A percentile compares a stretch with the other conserved stretches of the same genome.
Evolutionary conservation across 2,113 vertebrate species (phyloP).

Genomic region (Raja brachyura): DNA sequence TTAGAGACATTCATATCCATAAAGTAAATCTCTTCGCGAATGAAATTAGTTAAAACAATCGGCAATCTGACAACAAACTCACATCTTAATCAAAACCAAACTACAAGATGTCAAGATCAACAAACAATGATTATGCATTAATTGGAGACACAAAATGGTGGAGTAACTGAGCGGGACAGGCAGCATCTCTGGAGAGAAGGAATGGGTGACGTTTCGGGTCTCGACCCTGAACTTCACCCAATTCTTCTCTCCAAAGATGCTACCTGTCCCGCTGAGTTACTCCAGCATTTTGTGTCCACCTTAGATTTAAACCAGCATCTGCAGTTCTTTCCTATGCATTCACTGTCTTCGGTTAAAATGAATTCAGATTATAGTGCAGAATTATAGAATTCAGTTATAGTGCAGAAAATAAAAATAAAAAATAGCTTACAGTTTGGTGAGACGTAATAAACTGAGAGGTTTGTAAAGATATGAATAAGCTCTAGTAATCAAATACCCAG

Average conservation of each 20-base stretch:
- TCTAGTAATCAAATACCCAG: not conserved
- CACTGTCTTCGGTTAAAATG: not conserved
- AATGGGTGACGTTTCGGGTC: too few relatives aligned
- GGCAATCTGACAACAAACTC: too few relatives aligned
- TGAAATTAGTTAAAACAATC: not conserved
- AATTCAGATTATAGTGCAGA: not conserved
- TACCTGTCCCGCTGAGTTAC: too few relatives aligned
- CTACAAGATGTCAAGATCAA: not conserved
- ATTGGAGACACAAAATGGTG: too few relatives aligned
- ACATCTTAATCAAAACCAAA: not conserved
- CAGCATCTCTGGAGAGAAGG: too few relatives aligned
- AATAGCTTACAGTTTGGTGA: not conserved
- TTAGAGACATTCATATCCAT: not conserved
- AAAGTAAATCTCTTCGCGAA: not conserved
- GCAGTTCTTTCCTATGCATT: not conserved
- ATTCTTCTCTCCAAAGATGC: too few relatives aligned
- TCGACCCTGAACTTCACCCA: too few relatives aligned
- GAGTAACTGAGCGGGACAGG: too few relatives aligned
- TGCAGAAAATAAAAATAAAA: not conserved
- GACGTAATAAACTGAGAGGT: not conserved
- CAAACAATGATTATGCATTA: not conserved
- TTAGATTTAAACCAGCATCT: too few relatives aligned
- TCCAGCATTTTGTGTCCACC: too few relatives aligned
- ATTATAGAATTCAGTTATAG: too few relatives aligned
- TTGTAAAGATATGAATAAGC: not conserved